Evolutionary conservation across 2,888 invertebrate species (phyloP).

Genomic region (Trissolcus japonicus): DNA sequence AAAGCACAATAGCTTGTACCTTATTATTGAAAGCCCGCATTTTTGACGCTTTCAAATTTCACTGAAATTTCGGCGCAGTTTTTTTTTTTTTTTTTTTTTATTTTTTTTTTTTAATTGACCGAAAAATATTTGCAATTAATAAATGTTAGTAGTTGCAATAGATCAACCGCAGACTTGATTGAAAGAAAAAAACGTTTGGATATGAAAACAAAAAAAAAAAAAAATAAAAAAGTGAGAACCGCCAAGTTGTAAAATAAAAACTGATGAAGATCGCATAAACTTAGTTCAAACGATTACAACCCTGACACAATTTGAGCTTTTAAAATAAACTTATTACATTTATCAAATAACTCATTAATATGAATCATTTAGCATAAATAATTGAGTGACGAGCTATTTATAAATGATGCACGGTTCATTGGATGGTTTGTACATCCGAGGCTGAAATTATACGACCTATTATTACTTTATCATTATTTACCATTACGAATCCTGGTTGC

Average conservation of each 20-base stretch:
- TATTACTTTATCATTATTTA: too few species aligned
- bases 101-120: not conserved
- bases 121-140: not conserved
- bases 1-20: too few species aligned
- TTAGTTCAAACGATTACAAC: conserved; percentile 18
- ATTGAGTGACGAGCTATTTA: conserved; percentile 29
- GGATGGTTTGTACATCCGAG: too few species aligned
- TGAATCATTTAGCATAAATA: conserved; percentile 42
- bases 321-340: conserved; percentile 43
- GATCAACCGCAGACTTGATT: not conserved
- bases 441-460: too few species aligned
- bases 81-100: not conserved
- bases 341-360: conserved; percentile 39
- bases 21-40: conserved; percentile 5
- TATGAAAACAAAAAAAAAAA: not conserved
- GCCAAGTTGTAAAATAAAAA: conserved; percentile 2
- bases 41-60: conserved; percentile 7
- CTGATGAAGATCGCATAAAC: conserved; percentile 23
- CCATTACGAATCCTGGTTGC: too few species aligned
- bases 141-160: too few species aligned
- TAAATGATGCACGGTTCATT: too few species aligned
- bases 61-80: not conserved
- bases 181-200: not conserved
- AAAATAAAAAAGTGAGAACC: not conserved
- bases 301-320: conserved; percentile 32